Base-by-base conservation (phyloP, 2,888 invertebrate species). In the Cosmia pyralina region DNA sequence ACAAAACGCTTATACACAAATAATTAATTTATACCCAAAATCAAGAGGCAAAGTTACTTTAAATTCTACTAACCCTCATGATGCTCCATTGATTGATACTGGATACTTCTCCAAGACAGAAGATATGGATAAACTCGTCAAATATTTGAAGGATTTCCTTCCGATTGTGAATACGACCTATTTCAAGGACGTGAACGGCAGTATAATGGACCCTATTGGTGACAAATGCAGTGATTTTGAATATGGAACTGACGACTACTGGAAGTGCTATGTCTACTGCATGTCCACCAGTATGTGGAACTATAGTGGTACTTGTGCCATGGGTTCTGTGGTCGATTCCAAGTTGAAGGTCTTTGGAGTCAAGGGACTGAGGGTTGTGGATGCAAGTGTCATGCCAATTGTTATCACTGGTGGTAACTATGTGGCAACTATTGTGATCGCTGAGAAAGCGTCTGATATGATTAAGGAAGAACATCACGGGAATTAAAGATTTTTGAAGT, bases 101-200 rank as follows among this genome's bases (percentile, higher is more conserved):
- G 85, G 86, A 0, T 79, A 80, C 19, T 89, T 85, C 48, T 80
- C 87, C 4, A 77, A 85, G 19, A 67, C 83, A 34, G 67, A 75
- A 44, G 92, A 92, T 69, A 68, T 90, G 6, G 86, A 90, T 8
- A 79, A 88, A 8, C 58, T 86, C 0, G 85, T 88, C 0, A 82
- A 83, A 22, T 90, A 87, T 41, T 48, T 88, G 2, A 82, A 88
- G 72, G 89, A 92, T 69, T 89, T 83, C 41, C 46, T 86, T 2
- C 74, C 81, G 1, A 77, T 92, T 0, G 62, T 87, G 0, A 85
- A 91, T 48, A 88, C 92, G 0, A 77, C 87, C 1, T 87, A 87
- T 50, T 91, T 91, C n/a, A 85, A 75, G 58, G 83, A 79, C 3
- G 79, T 87, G 0, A 84, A 84, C 8, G 88, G 89, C 0, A 82